Evolutionary conservation across 2,113 vertebrate genomes (phyloP).

Genomic region (Percina caprodes): DNA sequence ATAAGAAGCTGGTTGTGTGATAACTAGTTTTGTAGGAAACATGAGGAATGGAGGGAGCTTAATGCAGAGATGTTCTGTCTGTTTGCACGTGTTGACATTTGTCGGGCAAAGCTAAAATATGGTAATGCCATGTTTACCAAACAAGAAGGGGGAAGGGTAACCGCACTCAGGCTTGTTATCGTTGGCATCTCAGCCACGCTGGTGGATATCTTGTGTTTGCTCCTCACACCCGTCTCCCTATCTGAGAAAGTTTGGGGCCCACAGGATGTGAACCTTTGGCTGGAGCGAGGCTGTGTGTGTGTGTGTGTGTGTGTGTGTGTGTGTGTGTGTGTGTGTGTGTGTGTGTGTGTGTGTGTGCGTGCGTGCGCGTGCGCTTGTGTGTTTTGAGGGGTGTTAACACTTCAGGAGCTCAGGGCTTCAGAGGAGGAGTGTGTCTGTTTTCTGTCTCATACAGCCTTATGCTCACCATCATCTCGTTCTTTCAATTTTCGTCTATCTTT

Average conservation of each 20-base stretch:
- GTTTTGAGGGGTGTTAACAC: conserved; percentile 36
- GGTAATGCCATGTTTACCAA: conserved; percentile 59
- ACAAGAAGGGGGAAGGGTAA: conserved; percentile 23
- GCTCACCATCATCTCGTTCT: conserved; percentile 39
- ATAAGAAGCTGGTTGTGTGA: not conserved
- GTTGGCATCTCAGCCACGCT: conserved; percentile 27
- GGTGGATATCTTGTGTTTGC: conserved; percentile 34
- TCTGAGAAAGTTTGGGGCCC: conserved; percentile 44
- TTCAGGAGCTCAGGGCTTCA: conserved; percentile 51
- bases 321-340: conserved; percentile 8
- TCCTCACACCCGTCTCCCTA: conserved; percentile 23
- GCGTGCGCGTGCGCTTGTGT: not conserved
- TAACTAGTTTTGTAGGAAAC: not conserved
- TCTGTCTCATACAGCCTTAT: conserved; percentile 58
- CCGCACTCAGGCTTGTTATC: not conserved
- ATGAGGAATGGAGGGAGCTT: not conserved
- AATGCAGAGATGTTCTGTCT: not conserved
- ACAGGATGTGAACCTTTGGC: conserved; percentile 45
- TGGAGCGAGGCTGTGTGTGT: conserved; percentile 17
- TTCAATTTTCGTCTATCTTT: conserved; percentile 15
- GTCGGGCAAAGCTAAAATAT: conserved; percentile 6
- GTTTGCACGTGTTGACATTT: conserved; percentile 27
- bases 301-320: not conserved
- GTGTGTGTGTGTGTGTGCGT: conserved; percentile 2
- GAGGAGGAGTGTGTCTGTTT: conserved; percentile 59